Percentiles rank a stretch among this genome's conserved stretches.
Conservation (phyloP, 2,113 vertebrate genomes). For the Theristicus caerulescens region DNA sequence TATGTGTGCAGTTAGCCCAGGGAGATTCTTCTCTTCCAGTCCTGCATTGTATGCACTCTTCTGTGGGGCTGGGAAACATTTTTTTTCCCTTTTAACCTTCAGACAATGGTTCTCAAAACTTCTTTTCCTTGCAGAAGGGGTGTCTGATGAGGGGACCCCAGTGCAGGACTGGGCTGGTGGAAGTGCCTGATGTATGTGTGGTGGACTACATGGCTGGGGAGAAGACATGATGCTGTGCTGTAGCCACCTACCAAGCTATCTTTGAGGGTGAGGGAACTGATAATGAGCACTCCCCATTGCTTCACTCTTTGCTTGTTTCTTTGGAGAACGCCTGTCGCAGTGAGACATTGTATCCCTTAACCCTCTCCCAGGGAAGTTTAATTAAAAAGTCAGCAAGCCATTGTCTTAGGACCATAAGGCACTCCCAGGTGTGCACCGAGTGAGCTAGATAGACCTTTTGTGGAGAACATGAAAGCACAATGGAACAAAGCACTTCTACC, state of each 20-base stretch:
- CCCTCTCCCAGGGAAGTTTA: neutral
- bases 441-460: neutral
- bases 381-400: neutral
- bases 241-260: neutral
- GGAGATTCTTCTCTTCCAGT: neutral
- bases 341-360: neutral
- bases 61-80: neutral
- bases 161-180: neutral
- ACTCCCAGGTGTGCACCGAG: neutral
- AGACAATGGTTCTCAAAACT: neutral
- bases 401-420: neutral
- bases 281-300: neutral
- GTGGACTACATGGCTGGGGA: neutral
- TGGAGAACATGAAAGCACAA: neutral
- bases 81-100: neutral
- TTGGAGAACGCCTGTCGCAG: neutral
- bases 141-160: neutral
- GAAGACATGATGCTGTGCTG: neutral
- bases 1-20: neutral
- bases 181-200: neutral
- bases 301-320: neutral
- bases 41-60: neutral
- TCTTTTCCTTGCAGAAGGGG: neutral
- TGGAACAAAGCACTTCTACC: neutral
- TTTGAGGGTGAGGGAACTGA: neutral